Base-by-base conservation (phyloP, 92 coral and sea anemone species). In the Epizoanthus fatuus region DNA sequence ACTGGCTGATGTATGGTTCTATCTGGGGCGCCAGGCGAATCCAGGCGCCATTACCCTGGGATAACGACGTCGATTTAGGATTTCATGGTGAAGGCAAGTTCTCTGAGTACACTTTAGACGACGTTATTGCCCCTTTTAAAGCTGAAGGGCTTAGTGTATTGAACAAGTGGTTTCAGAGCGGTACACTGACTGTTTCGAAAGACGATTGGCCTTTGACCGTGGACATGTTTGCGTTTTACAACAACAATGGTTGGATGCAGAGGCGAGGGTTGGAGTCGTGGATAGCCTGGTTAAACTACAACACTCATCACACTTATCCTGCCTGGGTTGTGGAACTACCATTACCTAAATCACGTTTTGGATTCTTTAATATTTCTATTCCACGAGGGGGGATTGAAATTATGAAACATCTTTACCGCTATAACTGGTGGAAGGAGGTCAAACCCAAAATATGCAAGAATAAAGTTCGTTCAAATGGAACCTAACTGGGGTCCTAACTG, bases 1-100 rank as follows among this genome's bases (percentile, higher is more conserved):
- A 93, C 67, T 93, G 96, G 96, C 58, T 93, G 19, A 87, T 90
- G 94, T 93, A 93, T 76, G 96, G 96, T 3, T 93, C 96, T 8
- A 80, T 93, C 5, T 87, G 88, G 85, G 96, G 96, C n/a, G 96
- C 96, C 0, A 79, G 29, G n/a, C 92, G 96, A 7, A 69, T 81
- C 3, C 86, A 89, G 49, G 93, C 77, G 16, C 96, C 96, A 4
- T 86, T 93, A 4, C 92, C 96, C 4, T 93, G 96, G 96, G 96
- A 93, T 59, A 82, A 93, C 42, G 96, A 93, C 53, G 94, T 93
- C 2, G 96, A 93, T 78, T 84, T 93, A 17, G 94, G 96, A 56
- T 73, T 93, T 72, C 78, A 89, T 38, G 94, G 94, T 5, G 86
- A 87, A 51, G 91, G 57, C 3, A 75, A 77, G 42, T 93, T 93